Base-by-base conservation (phyloP, 2,888 invertebrate species). In the Corbicula japonica region DNA sequence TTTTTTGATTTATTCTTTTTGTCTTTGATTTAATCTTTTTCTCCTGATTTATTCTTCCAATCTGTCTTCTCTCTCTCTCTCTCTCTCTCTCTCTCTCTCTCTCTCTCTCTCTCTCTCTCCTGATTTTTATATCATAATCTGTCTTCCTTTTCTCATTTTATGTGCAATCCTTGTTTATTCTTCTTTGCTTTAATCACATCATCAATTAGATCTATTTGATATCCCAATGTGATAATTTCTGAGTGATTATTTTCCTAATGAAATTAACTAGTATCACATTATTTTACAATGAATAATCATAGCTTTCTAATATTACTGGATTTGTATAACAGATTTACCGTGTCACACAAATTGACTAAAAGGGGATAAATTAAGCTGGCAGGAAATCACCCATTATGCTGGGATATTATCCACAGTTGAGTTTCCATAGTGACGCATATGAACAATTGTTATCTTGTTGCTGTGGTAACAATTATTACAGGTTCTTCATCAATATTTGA, bases 401-500 rank as follows among this genome's bases (percentile, higher is more conserved):
- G 46, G 50, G 38, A 56, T 60, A 71, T 70, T 69, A 68, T 69
- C 56, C 74, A 61, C 41, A 34, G 60, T 73, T 66, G 35, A 15
- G 80, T 83, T 83, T 54, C 83, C 76, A 74, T 76, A 69, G 83
- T 48, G 75, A 83, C 79, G 48, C 54, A 71, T 74, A 70, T 30
- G 74, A 68, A 56, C 76, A 76, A 76, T 80, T 68, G 83, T 74
- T 78, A 76, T 74, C 73, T 80, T 46, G 83, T 83, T 77, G 34
- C 80, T 52, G 61, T 68, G 48, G 79, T 44, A 83, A 83, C 80
- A 54, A 77, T 80, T 83, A 80, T 72, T 72, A 56, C 74, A 70
- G 73, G 69, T 69, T 70, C 70, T 58, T 38, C 76, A 80, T 80
- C 80, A 80, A 80, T 80, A 76, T 80, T 80, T 80, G 72, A 80